Evolutionary conservation across 2,888 invertebrate species (phyloP).

Genomic region (Arrhopalites spinosus): DNA sequence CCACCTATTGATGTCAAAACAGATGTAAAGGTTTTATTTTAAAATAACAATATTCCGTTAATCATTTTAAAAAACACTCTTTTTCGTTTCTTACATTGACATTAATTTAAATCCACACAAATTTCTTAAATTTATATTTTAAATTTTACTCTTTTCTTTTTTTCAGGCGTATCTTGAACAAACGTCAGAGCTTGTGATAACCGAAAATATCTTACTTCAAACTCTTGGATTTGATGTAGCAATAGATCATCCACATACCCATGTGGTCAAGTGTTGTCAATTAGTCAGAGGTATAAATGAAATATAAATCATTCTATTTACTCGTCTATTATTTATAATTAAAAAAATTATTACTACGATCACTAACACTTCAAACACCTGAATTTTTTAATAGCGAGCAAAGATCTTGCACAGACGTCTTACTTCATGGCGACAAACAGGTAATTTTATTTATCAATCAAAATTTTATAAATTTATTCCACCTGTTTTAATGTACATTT

Average conservation of each 20-base stretch:
- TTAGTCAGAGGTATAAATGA: constrained; percentile 79
- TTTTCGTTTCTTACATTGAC: too few species aligned
- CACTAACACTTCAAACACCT: background rate
- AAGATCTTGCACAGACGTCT: constrained; percentile 95
- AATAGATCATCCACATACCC: constrained; percentile 97
- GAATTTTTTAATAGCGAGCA: constrained; percentile 90
- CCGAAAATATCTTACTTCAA: constrained; percentile 95
- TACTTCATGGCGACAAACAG: constrained; percentile 99
- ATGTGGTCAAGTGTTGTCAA: constrained; percentile 94
- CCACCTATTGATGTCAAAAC: constrained; percentile 71
- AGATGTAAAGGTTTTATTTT: constrained; percentile 64
- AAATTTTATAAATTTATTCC: background rate
- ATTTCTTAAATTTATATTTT: too few species aligned
- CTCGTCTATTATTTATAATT: constrained; percentile 1
- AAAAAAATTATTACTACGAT: too few species aligned
- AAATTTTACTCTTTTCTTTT: constrained; percentile 21
- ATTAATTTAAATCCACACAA: too few species aligned
- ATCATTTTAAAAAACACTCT: background rate
- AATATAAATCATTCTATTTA: background rate
- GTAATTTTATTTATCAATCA: constrained; percentile 60
- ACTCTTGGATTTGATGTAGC: constrained; percentile 97
- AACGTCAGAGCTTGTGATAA: constrained; percentile 91
- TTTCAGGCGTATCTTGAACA: constrained; percentile 70
- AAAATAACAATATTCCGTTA: background rate
- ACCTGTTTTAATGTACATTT: background rate